Evolutionary conservation across 92 coral and sea anemone species (phyloP).

Genomic region (Epizoanthus illoricatus): DNA sequence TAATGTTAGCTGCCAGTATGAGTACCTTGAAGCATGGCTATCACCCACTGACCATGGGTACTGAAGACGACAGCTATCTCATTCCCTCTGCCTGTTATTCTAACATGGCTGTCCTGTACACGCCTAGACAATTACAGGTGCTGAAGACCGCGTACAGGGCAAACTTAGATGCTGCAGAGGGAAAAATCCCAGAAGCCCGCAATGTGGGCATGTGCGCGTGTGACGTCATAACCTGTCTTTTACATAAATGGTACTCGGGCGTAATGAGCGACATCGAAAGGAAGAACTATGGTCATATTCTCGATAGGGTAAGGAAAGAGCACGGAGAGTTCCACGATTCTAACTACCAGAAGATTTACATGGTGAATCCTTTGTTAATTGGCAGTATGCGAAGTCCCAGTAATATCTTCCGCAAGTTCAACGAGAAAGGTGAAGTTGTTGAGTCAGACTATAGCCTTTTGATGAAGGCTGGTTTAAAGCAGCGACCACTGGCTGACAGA

Average conservation of each 20-base stretch:
- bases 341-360: neutral
- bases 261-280: neutral
- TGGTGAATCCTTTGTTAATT: constrained; percentile 9
- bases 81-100: neutral
- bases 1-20: constrained; percentile 21
- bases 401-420: neutral
- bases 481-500: neutral
- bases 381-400: neutral
- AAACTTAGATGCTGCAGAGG: constrained; percentile 1
- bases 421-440: neutral
- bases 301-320: neutral
- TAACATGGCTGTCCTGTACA: constrained; percentile 17
- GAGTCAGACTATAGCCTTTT: neutral
- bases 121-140: neutral
- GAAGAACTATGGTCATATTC: neutral
- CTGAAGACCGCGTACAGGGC: constrained; percentile 9
- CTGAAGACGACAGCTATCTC: neutral
- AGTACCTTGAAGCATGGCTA: neutral
- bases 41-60: neutral
- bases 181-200: neutral
- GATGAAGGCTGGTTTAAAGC: constrained; percentile 3
- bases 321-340: neutral
- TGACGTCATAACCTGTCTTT: neutral
- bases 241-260: constrained; percentile 1
- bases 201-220: neutral